Base-by-base conservation (phyloP, 2,888 invertebrate genomes). In the Pyrrhosoma nymphula region DNA sequence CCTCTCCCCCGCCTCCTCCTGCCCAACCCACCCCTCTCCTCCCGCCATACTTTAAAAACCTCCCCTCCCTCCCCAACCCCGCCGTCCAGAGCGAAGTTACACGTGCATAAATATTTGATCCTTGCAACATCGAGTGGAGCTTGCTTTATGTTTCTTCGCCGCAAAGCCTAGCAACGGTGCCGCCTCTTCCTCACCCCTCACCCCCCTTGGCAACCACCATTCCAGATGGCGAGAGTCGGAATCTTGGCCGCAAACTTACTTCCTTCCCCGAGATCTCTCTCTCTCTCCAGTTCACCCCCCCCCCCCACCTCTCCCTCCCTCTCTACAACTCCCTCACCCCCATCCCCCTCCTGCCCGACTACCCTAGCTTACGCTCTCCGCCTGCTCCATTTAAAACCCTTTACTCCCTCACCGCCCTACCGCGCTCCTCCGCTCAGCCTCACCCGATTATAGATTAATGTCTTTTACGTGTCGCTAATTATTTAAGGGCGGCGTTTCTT, bases 81-180 rank as follows among this genome's bases (percentile, higher is more conserved):
- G 0, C 55, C 89, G 20, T 26, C n/a, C 82, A 47, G 47, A 82
- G 82, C 35, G 35, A 82, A 82, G 82, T 82, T 82, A 12, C 82
- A 82, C 35, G 82, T 8, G 82, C 82, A 82, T 82, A 82, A 82
- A 82, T 82, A 82, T 82, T 82, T 82, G 82, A 82, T 82, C 82
- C 82, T 35, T n/a, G 82, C 82, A 82, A n/a, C 82, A 82, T 82
- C 35, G 82, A 82, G 82, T 82, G 82, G 16, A 82, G 56, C 93
- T 69, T 93, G 26, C 47, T 56, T 56, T 56, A 56, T 91, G 56
- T 23, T 91, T 60, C 56, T 91, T 91, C 35, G 16, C 90, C 60
- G n/a, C 90, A 30, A 56, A 16, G 35, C 35, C 56, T 47, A 47
- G 47, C 47, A 47, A 47, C 47, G 55, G 35, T 3, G 4, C 88